These are phyloP conservation scores for Strongylocentrotus purpuratus DNA, from an alignment of 35 echinoderm and acorn worm species.

Conservation along the genomic window DNA sequence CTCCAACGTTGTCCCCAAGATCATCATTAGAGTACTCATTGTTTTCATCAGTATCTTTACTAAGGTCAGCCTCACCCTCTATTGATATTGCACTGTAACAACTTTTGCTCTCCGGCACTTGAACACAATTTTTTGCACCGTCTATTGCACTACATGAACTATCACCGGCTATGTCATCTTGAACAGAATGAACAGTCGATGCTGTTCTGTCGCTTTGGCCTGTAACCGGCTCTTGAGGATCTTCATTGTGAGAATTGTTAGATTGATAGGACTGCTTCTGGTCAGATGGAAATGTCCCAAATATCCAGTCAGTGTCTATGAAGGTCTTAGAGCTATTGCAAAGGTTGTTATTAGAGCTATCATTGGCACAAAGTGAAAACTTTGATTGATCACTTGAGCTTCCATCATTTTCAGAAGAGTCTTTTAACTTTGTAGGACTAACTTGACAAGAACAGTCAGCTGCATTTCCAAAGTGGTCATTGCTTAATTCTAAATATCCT, in stretches of 20 bases:
- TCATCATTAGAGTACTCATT: not conserved
- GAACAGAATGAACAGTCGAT: not conserved
- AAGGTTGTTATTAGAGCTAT: not conserved
- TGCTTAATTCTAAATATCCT: not conserved
- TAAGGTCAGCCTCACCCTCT: not conserved
- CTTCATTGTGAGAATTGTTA: not conserved
- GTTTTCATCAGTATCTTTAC: not conserved
- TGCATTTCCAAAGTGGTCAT: not conserved
- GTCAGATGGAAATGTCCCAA: not conserved
- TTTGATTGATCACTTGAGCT: not conserved
- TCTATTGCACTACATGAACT: slow-evolving; percentile 12
- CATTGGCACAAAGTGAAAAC: not conserved
- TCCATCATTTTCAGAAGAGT: not conserved
- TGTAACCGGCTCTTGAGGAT: not conserved
- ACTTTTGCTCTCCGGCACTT: not conserved
- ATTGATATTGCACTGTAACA: not conserved
- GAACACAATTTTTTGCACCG: not conserved
- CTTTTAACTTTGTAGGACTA: not conserved
- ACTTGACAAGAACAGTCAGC: not conserved
- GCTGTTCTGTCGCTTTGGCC: not conserved
- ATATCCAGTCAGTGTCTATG: not conserved
- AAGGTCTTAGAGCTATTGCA: not conserved
- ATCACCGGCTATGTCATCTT: not conserved
- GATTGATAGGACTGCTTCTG: not conserved
- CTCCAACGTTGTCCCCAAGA: not conserved